These are phyloP conservation scores for Ivindomyrus marchei DNA, from an alignment of 2,113 vertebrate genomes.

Conservation along the genomic window DNA sequence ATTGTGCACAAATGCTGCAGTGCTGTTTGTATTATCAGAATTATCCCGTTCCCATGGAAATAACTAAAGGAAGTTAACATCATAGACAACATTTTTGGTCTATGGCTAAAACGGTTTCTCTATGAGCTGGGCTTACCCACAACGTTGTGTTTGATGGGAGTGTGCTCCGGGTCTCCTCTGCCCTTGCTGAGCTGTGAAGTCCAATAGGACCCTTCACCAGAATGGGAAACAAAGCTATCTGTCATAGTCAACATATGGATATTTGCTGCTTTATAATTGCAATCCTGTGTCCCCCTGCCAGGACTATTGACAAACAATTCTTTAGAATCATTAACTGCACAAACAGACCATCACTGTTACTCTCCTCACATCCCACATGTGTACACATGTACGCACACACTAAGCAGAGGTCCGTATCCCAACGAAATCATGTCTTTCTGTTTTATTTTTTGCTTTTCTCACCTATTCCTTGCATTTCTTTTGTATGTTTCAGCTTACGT, in stretches of 20 bases:
- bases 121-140: constrained; percentile 24
- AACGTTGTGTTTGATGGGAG: constrained; percentile 38
- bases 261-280: constrained; percentile 63
- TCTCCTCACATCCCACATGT: neutral
- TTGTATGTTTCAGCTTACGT: constrained; percentile 77
- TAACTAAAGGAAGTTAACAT: neutral
- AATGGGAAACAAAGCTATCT: constrained; percentile 52
- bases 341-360: neutral
- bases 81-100: neutral
- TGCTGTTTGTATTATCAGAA: neutral
- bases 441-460: neutral
- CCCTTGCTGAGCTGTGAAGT: constrained; percentile 48
- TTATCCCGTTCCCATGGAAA: neutral
- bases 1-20: neutral
- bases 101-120: neutral
- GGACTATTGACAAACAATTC: constrained; percentile 55
- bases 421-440: constrained; percentile 5
- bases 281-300: constrained; percentile 49
- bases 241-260: constrained; percentile 64
- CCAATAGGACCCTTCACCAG: constrained; percentile 56
- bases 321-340: constrained; percentile 45
- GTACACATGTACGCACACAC: constrained; percentile 22
- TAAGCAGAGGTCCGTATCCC: neutral
- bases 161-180: constrained; percentile 43
- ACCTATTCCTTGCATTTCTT: constrained; percentile 13